These are phyloP conservation scores for Oreochromis niloticus DNA, from an alignment of 2,113 vertebrate species.

Conservation along the genomic window DNA sequence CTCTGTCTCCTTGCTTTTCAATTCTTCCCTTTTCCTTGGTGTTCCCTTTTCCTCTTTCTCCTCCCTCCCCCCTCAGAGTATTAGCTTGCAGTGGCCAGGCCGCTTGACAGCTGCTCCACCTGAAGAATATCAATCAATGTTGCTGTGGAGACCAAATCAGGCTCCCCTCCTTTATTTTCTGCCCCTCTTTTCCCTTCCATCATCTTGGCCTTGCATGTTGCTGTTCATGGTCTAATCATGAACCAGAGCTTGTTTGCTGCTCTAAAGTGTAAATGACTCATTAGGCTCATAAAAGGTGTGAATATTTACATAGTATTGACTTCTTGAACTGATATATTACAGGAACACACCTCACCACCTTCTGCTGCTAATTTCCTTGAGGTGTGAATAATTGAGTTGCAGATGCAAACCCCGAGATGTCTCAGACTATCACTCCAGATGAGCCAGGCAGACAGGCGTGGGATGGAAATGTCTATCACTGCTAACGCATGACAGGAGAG, in stretches of 20 bases:
- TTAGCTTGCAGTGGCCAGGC: slow-evolving; percentile 74
- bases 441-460: slow-evolving; percentile 55
- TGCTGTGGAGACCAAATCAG: slow-evolving; percentile 78
- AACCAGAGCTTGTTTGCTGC: slow-evolving; percentile 7
- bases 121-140: slow-evolving; percentile 82
- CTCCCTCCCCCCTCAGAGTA: slow-evolving; percentile 58
- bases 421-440: slow-evolving; percentile 50
- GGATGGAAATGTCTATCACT: slow-evolving; percentile 51
- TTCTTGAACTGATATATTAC: slow-evolving; percentile 1
- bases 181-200: neutral
- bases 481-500: slow-evolving; percentile 30
- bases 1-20: slow-evolving; percentile 21
- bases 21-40: slow-evolving; percentile 25
- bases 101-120: slow-evolving; percentile 76
- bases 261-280: neutral
- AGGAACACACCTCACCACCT: neutral
- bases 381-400: slow-evolving; percentile 55
- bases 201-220: neutral
- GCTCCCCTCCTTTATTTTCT: slow-evolving; percentile 13
- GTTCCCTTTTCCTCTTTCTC: neutral
- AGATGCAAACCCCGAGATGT: slow-evolving; percentile 25
- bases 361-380: slow-evolving; percentile 46
- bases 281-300: neutral
- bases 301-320: neutral
- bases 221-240: neutral